These are phyloP conservation scores for Channa maculata DNA, from an alignment of 2,113 vertebrate genomes.

Conservation along the genomic window DNA sequence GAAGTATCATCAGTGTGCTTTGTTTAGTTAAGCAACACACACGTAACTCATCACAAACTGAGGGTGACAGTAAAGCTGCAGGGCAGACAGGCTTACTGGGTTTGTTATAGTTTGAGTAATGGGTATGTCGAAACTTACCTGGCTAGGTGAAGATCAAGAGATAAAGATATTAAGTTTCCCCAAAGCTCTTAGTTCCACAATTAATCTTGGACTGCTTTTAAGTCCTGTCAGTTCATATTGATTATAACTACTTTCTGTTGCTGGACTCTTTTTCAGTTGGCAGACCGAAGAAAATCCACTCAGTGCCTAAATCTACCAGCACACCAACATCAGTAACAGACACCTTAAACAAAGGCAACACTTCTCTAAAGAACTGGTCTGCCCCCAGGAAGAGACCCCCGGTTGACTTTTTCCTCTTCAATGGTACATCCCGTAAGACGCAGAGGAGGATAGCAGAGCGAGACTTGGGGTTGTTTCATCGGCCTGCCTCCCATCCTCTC, in stretches of 20 bases:
- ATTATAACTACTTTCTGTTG: slow-evolving; percentile 34
- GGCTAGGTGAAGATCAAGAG: slow-evolving; percentile 53
- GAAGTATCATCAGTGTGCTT: slow-evolving; percentile 20
- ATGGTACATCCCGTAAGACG: slow-evolving; percentile 87
- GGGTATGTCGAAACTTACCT: slow-evolving; percentile 56
- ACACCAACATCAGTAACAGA: slow-evolving; percentile 54
- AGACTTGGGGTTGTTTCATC: slow-evolving; percentile 82
- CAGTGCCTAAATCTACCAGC: slow-evolving; percentile 79
- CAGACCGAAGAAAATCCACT: slow-evolving; percentile 85
- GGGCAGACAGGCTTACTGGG: slow-evolving; percentile 63
- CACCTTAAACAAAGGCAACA: slow-evolving; percentile 78
- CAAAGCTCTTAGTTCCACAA: slow-evolving; percentile 37
- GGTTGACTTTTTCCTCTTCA: slow-evolving; percentile 92
- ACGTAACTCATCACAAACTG: slow-evolving; percentile 42
- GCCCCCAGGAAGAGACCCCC: slow-evolving; percentile 85
- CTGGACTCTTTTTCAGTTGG: slow-evolving; percentile 72
- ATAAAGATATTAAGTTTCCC: slow-evolving; percentile 59
- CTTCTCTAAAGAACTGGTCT: slow-evolving; percentile 88
- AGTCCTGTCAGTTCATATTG: slow-evolving; percentile 42
- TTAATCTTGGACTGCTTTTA: slow-evolving; percentile 52
- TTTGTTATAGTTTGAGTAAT: slow-evolving; percentile 59
- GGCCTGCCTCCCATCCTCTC: slow-evolving; percentile 79
- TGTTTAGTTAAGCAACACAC: slow-evolving; percentile 38
- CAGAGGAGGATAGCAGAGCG: slow-evolving; percentile 85
- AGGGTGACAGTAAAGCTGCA: slow-evolving; percentile 21